phyloP scores from a whole-genome alignment of 2,888 invertebrate species.

The Heliconius ismenius region DNA sequence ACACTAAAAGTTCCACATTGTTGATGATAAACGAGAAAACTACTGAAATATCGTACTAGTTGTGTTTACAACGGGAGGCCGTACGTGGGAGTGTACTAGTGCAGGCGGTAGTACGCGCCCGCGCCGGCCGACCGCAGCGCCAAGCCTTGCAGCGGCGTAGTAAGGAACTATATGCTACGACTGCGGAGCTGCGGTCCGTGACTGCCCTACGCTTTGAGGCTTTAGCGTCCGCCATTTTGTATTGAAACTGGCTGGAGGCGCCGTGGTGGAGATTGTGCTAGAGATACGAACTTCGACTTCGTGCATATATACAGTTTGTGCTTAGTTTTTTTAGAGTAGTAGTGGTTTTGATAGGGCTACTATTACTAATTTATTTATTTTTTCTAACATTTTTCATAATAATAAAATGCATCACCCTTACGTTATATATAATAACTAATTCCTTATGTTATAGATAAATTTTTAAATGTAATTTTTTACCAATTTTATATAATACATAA shows the following conservation, averaged over 20 bases:
- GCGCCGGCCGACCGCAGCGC: conserved; percentile 62
- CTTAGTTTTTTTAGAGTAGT: neutral
- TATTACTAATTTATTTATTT: no score
- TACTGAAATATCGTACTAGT: conserved; percentile 55
- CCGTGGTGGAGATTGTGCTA: neutral
- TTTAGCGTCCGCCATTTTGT: conserved; percentile 74
- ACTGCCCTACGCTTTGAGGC: conserved; percentile 53
- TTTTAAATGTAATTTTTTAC: neutral
- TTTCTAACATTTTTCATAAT: no score
- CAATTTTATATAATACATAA: conserved; percentile 13
- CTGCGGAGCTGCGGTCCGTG: conserved; percentile 44
- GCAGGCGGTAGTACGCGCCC: conserved; percentile 52
- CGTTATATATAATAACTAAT: neutral
- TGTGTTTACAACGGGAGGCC: conserved; percentile 75
- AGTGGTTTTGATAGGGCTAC: neutral
- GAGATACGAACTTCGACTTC: conserved; percentile 1
- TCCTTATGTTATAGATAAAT: no score
- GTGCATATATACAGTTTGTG: neutral
- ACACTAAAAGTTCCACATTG: conserved; percentile 64
- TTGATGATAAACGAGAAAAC: conserved; percentile 59
- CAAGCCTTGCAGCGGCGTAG: conserved; percentile 59
- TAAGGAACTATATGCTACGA: conserved; percentile 69
- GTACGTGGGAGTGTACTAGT: conserved; percentile 73
- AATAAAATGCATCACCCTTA: neutral
- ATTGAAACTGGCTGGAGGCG: conserved; percentile 55